Evolutionary conservation across 2,888 invertebrate species (phyloP), one percentile per base, ranked within the genome.

Genomic region (Hemistola chrysoprasaria): DNA sequence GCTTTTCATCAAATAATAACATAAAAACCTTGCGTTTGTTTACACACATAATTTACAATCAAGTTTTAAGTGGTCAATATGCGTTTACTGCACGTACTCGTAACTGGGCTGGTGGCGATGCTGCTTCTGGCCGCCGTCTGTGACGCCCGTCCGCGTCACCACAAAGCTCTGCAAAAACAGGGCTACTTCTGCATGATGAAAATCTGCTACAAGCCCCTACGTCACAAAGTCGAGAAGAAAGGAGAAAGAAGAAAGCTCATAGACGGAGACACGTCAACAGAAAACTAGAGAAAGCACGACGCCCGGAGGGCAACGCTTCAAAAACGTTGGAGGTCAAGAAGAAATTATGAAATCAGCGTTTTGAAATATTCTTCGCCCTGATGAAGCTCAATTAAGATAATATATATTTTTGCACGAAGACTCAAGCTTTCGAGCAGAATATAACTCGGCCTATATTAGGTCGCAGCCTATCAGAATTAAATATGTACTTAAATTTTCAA

Each of bases 391-490:
- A 16, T 3, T 2, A 16, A 3, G 16, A 3, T 16, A 4, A 16
- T 2, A 16, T 16, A 16, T 16, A 16, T 3, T 2, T 4, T 16
- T 16, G 2, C 16, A 3, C 3, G 16, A 16, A 16, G n/a, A n/a
- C n/a, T n/a, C 16, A 16, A 16, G 16, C 4, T 16, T 16, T 4
- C 2, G 16, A 16, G 16, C n/a, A 16, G 16, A 21, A 7, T 5
- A 22, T 6, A 4, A 10, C 27, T 32, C 48, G 58, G 64, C 78
- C 83, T 82, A 78, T 53, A 75, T 74, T 78, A 80, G 79, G 80
- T 61, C 56, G 5, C 78, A 70, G 80, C 82, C 78, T 81, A 67
- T 50, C 65, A 76, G 65, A 77, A 75, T 70, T 71, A 64, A 28
- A 69, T 72, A 65, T 77, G 78, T 82, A 82, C 71, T 78, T 81